Evolutionary conservation across 2,113 vertebrate genomes (phyloP).

Genomic region (Potamarius usumacintae): DNA sequence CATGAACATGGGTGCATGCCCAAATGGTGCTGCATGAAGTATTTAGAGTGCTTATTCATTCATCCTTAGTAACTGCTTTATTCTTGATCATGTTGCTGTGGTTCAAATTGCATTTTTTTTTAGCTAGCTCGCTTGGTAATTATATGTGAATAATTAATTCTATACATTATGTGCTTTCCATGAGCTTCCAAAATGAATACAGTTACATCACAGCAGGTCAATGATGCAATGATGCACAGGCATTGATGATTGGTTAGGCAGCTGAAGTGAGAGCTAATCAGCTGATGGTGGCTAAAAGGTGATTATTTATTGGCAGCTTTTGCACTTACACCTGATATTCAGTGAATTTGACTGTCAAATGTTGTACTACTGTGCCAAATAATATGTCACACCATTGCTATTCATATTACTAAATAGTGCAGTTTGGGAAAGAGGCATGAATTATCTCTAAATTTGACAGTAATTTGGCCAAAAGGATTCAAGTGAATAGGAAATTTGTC

Average conservation of each 20-base stretch:
- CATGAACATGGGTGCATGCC: neutral
- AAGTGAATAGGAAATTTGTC: constrained; percentile 6
- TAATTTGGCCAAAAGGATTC: neutral
- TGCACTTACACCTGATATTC: neutral
- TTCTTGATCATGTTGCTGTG: neutral
- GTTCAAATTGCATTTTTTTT: neutral
- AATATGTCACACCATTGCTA: neutral
- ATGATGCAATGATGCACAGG: neutral
- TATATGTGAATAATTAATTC: neutral
- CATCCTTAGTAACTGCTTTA: neutral
- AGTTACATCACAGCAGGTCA: neutral
- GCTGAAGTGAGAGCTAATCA: neutral
- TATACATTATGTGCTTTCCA: neutral
- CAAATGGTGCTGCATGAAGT: neutral
- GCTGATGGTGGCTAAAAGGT: neutral
- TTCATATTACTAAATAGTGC: neutral
- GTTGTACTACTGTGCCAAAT: neutral
- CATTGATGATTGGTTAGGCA: neutral
- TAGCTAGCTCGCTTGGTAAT: neutral
- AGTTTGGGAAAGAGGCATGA: neutral
- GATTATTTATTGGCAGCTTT: neutral
- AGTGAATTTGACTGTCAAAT: neutral
- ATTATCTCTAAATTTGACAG: neutral
- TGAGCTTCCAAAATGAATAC: neutral
- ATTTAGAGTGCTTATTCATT: neutral